A percentile compares a stretch with the other conserved stretches of the same genome.
phyloP scores from a whole-genome alignment of 1,140 invertebrate species.

The Kradibia gibbosae region DNA sequence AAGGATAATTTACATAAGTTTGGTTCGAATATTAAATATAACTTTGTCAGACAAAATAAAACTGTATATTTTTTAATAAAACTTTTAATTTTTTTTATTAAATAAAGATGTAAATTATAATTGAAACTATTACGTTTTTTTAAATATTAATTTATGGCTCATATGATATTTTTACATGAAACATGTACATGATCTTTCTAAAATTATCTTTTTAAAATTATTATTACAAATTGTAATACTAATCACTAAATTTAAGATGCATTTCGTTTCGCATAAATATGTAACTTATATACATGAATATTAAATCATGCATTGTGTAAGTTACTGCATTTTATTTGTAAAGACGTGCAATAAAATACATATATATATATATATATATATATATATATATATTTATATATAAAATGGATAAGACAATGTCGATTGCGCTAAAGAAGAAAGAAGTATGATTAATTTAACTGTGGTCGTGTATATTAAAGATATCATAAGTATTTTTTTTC shows the following conservation, averaged over 20 bases:
- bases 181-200: no score
- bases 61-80: no score
- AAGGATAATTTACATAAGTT: no score
- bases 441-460: not conserved
- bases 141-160: no score
- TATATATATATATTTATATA: not conserved
- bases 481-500: not conserved
- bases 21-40: no score
- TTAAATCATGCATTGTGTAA: conserved; percentile 27
- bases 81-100: no score
- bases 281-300: not conserved
- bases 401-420: not conserved
- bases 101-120: no score
- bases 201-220: no score
- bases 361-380: not conserved
- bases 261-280: not conserved
- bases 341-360: conserved; percentile 3
- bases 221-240: not conserved
- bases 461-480: no score
- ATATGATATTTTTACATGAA: no score
- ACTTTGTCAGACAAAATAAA: no score
- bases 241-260: not conserved
- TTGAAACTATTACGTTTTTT: no score
- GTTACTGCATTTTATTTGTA: not conserved
- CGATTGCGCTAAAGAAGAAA: not conserved